A percentile compares a stretch with the other conserved stretches of the same genome.
Evolutionary conservation across 2,113 vertebrate genomes (phyloP).

Genomic region (Dromiciops gliroides): DNA sequence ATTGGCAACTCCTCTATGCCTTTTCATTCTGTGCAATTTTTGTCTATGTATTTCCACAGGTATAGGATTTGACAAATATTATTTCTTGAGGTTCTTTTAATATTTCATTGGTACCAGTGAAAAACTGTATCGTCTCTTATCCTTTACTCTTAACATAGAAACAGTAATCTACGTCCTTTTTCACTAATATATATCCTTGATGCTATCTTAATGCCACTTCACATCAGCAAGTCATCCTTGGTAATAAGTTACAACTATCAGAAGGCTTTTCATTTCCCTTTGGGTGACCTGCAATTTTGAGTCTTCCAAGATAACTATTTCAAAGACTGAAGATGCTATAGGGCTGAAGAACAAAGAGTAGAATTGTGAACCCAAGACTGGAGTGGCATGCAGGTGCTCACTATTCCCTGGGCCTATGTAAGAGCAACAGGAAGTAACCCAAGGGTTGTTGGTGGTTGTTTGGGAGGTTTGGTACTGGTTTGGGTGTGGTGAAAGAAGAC

Average conservation of each 20-base stretch:
- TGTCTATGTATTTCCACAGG: neutral
- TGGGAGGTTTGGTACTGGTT: neutral
- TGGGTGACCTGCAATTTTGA: neutral
- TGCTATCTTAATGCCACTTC: neutral
- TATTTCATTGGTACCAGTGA: neutral
- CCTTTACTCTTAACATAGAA: neutral
- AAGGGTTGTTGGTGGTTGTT: neutral
- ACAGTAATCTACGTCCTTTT: neutral
- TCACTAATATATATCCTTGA: neutral
- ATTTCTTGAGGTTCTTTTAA: neutral
- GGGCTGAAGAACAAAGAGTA: neutral
- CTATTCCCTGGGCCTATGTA: neutral
- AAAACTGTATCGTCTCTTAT: neutral
- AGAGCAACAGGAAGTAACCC: neutral
- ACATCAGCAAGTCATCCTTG: neutral
- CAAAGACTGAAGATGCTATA: neutral
- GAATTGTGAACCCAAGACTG: neutral
- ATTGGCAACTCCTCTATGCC: neutral
- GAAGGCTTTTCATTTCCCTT: neutral
- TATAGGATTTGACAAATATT: neutral
- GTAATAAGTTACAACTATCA: neutral
- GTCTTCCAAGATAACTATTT: neutral
- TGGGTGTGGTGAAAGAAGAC: neutral
- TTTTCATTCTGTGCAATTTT: neutral
- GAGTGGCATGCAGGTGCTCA: neutral